phyloP scores from a whole-genome alignment of 1,140 invertebrate species.

The Drusus annulatus region DNA sequence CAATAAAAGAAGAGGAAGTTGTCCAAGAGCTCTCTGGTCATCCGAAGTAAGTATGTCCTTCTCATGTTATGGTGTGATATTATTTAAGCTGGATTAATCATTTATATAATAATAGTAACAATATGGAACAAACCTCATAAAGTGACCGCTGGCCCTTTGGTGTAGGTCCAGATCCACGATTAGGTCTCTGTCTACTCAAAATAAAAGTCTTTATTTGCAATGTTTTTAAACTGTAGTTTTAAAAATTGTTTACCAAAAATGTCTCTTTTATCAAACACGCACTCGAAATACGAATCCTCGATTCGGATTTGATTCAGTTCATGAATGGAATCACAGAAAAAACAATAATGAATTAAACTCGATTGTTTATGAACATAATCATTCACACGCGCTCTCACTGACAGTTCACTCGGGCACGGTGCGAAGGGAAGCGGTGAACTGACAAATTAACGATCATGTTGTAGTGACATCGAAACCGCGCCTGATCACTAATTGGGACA shows the following conservation, averaged over 20 bases:
- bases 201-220: slow-evolving; percentile 5
- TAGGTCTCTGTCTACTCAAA: slow-evolving; percentile 23
- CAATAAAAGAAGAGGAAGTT: too few relatives aligned
- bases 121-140: slow-evolving; percentile 53
- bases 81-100: too few relatives aligned
- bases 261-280: slow-evolving; percentile 5
- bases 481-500: slow-evolving; percentile 39
- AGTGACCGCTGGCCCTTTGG: slow-evolving; percentile 58
- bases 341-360: neutral
- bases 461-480: slow-evolving; percentile 13
- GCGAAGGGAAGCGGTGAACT: slow-evolving; percentile 7
- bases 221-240: neutral
- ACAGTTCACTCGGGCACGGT: slow-evolving; percentile 19
- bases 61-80: too few relatives aligned
- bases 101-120: neutral
- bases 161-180: slow-evolving; percentile 59
- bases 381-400: slow-evolving; percentile 28
- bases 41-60: too few relatives aligned
- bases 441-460: slow-evolving; percentile 25
- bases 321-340: neutral
- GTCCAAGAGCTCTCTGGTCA: too few relatives aligned
- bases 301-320: too few relatives aligned
- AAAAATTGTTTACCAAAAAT: neutral
- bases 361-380: too few relatives aligned
- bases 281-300: neutral